Base-by-base conservation (phyloP, 2,888 invertebrate genomes). In the Drosophila subquinaria region DNA sequence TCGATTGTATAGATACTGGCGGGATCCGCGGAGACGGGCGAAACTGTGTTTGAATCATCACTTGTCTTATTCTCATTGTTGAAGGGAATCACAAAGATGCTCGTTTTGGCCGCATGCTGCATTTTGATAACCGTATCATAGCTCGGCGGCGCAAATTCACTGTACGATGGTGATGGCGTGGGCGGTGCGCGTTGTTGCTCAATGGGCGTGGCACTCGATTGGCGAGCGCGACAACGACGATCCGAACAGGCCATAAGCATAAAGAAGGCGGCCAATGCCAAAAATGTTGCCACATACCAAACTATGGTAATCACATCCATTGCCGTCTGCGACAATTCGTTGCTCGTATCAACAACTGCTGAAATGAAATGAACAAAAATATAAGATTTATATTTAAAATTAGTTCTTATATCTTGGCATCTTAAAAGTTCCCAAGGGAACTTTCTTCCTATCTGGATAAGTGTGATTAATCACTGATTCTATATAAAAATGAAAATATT, bases 231-330 rank as follows among this genome's bases (percentile, higher is more conserved):
- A 60, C 93, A 92, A 2, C 90, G 83, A 11, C 91, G 84, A 77
- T 93, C 93, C 56, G 93, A 93, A 60, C 92, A 93, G 23, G 93
- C 92, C 93, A 93, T 93, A 10, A 93, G 86, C 67, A 92, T 82
- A 64, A 93, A 93, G 77, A 93, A 93, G 6, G 92, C 92, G 35
- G 92, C 91, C 50, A 93, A 67, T 2, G 92, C 92, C 66, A 93
- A 51, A 73, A 92, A 92, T 38, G 93, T 93, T 43, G 93, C 92
- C 73, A 92, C 90, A 78, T 92, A 93, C 93, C 93, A 93, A 27
- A 93, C 87, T 20, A 93, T 90, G 50, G 93, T 93, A 36, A 93
- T 91, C 11, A 92, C 89, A 73, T 93, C 93, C 93, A 93, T 93
- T 66, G 92, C 91, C 36, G 91, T 89, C 79, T 92, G 91, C 10